Evolutionary conservation across 2,113 vertebrate species (phyloP), one percentile per base, ranked within the genome.

Genomic region (Etia nguti): DNA sequence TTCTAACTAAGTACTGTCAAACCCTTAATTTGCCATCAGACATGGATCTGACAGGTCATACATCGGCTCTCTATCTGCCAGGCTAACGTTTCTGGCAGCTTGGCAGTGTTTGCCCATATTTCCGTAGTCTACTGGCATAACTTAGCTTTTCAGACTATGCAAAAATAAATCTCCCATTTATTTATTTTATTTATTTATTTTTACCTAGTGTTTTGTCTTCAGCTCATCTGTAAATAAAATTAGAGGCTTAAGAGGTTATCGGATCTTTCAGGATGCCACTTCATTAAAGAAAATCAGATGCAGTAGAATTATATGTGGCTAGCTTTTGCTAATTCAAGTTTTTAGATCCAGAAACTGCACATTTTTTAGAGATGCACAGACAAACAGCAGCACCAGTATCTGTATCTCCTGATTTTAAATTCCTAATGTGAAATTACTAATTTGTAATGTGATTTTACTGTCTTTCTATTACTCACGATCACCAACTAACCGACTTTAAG

Each of bases 1-100:
- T 86, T 88, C 82, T 81, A 85, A 89, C 87, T 83, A 89, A 91
- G 18, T 77, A 46, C 80, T 80, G 90, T 86, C 83, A 86, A 79
- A 81, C 15, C 24, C 20, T 84, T 43, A 55, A 60, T 75, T 84
- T 60, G 48, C 59, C n/a, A 11, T 38, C 56, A n/a, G 86, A 87
- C 65, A 41, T 81, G 82, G 22, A 85, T 83, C 29, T 79, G 82
- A 89, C 80, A 70, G 79, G 82, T 88, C 15, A 24, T 18, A 46
- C 68, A 81, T 26, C 48, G 41, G 26, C 41, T 70, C 70, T 59
- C 18, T 50, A 73, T 34, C 80, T 79, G 52, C 81, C 81, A 79
- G 18, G 81, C 65, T 81, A 82, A 68, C 34, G 20, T 2, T 24
- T 26, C 16, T 48, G 68, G 41, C 24, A 70, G 15, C 9, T n/a